These are phyloP conservation scores for Volucella inanis DNA, from an alignment of 2,888 invertebrate species.

Conservation along the genomic window DNA sequence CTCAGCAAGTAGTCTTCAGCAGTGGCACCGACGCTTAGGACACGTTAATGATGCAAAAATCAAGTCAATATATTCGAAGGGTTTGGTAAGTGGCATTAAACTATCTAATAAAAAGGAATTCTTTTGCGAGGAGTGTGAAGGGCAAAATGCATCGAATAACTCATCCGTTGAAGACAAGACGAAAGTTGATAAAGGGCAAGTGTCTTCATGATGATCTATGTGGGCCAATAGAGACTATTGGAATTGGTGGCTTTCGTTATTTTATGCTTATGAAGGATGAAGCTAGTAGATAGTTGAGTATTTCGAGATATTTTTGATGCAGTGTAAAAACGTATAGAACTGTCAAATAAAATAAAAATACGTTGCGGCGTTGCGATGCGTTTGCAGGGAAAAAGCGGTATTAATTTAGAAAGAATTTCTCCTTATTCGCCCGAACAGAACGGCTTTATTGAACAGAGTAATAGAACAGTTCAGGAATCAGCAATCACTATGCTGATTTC, in stretches of 20 bases:
- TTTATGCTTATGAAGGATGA: constrained; percentile 49
- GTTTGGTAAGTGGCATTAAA: constrained; percentile 24
- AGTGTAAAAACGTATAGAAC: too few relatives aligned
- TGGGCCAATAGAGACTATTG: constrained; percentile 28
- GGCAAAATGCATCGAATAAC: too few relatives aligned
- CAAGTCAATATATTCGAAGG: constrained; percentile 11
- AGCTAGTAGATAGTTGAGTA: background rate
- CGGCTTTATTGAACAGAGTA: constrained; percentile 74
- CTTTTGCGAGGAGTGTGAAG: too few relatives aligned
- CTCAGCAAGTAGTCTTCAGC: constrained; percentile 17
- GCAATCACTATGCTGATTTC: too few relatives aligned
- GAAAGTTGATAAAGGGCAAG: background rate
- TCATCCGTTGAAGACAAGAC: constrained; percentile 8
- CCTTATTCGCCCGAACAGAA: constrained; percentile 76
- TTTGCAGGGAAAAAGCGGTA: constrained; percentile 9
- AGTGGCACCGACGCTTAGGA: constrained; percentile 66
- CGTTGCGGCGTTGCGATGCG: too few relatives aligned
- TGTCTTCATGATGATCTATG: constrained; percentile 26
- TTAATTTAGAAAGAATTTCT: constrained; percentile 4
- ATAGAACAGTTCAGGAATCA: too few relatives aligned
- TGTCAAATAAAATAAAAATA: too few relatives aligned
- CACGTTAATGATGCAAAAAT: constrained; percentile 44
- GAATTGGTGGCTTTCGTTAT: constrained; percentile 27
- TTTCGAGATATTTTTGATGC: too few relatives aligned
- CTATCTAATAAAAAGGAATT: constrained; percentile 16